Evolutionary conservation across 2,797 vertebrate genomes (phyloP), one percentile per base, ranked within the genome.

Genomic region (Danio albolineatus): DNA sequence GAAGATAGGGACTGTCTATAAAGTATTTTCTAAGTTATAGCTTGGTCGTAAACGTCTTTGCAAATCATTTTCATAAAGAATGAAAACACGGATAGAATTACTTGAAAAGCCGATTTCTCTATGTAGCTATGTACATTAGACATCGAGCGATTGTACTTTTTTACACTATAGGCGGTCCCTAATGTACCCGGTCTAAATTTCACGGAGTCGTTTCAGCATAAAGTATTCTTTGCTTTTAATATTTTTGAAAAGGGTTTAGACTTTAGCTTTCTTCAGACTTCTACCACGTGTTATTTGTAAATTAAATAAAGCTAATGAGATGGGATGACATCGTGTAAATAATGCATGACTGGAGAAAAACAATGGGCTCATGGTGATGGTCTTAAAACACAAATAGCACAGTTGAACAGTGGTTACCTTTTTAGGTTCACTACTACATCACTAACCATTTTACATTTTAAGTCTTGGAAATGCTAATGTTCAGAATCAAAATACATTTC

Each of bases 291-390:
- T 76, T 82, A 85, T 74, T 79, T 81, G 85, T 85, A 77, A 71
- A 88, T 89, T 86, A 88, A 87, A 80, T 86, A 84, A 84, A 75
- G 64, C 59, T 48, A 83, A 85, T 75, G 81, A 89, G 91, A 91
- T 94, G 90, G 89, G 86, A 92, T 94, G 89, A 92, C 92, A 87
- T 85, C 21, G 17, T 53, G 87, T 95, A 83, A 93, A 95, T 94
- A 91, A 94, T 94, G 73, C 14, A 95, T 93, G 88, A 72, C 64
- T 80, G 59, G 60, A 80, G 91, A 91, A 93, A 93, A 90, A 80
- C 86, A 89, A 91, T 88, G 88, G 91, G 78, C 76, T 82, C 61
- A 54, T 79, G 85, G 82, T 86, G 84, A 89, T 82, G 82, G 76
- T 19, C 49, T 1, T 10, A 36, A 70, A 70, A 53, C 46, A 69